phyloP scores from a whole-genome alignment of 2,888 invertebrate genomes.

The Limnephilus marmoratus region DNA sequence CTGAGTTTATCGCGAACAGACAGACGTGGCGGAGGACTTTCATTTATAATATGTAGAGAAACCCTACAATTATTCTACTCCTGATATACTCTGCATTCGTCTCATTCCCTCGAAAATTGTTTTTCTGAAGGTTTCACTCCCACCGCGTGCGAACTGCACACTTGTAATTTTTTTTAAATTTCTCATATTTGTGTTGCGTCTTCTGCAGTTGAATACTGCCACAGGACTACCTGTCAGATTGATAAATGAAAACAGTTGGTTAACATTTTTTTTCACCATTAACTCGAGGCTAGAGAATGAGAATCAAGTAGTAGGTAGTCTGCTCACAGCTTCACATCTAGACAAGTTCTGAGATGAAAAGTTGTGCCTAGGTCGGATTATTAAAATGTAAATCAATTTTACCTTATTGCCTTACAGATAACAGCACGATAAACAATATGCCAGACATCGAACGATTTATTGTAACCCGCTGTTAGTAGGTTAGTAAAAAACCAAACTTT shows the following conservation, averaged over 20 bases:
- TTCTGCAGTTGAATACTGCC: not conserved
- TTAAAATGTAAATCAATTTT: constrained; percentile 33
- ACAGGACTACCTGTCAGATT: constrained; percentile 27
- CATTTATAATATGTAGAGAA: too few species aligned
- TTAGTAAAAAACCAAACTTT: not conserved
- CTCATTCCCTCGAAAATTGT: too few species aligned
- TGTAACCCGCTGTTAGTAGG: not conserved
- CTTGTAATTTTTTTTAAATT: not conserved
- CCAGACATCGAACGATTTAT: not conserved
- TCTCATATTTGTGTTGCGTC: not conserved
- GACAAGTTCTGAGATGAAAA: constrained; percentile 14
- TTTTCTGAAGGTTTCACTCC: too few species aligned
- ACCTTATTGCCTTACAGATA: constrained; percentile 9
- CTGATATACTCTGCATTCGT: too few species aligned
- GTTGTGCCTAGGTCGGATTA: constrained; percentile 16
- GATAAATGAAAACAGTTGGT: constrained; percentile 41
- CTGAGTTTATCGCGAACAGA: too few species aligned
- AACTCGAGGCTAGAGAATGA: not conserved
- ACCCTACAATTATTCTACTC: too few species aligned
- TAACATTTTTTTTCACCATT: not conserved
- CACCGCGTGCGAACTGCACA: not conserved
- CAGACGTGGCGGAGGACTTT: too few species aligned
- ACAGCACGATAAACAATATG: not conserved
- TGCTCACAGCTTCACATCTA: constrained; percentile 5
- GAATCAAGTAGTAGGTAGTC: not conserved